phyloP scores from a whole-genome alignment of 2,113 vertebrate genomes.

The Emydocephalus ijimae region DNA sequence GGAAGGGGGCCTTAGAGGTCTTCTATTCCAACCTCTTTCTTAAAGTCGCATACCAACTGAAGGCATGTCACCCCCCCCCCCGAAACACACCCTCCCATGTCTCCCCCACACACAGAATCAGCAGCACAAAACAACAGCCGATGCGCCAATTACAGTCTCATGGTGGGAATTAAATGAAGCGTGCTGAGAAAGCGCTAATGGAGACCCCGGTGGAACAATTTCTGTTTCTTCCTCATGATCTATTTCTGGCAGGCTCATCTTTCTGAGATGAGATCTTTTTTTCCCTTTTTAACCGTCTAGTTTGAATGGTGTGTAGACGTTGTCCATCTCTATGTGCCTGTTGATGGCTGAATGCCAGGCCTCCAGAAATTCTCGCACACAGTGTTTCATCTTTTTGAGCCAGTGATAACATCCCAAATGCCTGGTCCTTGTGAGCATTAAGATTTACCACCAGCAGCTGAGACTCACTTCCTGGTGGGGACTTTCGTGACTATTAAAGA shows the following conservation, averaged over 20 bases:
- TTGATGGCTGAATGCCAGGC: too few species aligned
- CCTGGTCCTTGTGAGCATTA: conserved; percentile 11
- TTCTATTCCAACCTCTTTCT: too few species aligned
- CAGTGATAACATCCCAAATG: background rate
- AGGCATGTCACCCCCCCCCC: too few species aligned
- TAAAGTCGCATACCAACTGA: too few species aligned
- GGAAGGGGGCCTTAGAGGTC: too few species aligned
- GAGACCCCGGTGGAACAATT: background rate
- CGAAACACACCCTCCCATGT: rapidly evolving
- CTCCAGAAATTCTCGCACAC: too few species aligned
- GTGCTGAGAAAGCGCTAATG: background rate
- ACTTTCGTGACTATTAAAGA: background rate
- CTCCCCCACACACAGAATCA: background rate
- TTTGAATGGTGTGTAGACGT: too few species aligned
- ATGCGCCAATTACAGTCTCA: background rate
- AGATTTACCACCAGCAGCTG: background rate
- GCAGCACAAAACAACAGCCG: background rate
- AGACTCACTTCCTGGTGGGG: background rate
- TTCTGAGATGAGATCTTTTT: background rate
- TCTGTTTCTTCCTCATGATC: conserved; percentile 22
- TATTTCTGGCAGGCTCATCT: background rate
- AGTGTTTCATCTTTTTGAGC: background rate
- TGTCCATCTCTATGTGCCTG: too few species aligned
- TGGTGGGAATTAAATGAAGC: background rate
- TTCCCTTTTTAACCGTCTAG: too few species aligned